Base-by-base conservation (phyloP, 2,888 invertebrate species). In the Lasioglossum lativentre region DNA sequence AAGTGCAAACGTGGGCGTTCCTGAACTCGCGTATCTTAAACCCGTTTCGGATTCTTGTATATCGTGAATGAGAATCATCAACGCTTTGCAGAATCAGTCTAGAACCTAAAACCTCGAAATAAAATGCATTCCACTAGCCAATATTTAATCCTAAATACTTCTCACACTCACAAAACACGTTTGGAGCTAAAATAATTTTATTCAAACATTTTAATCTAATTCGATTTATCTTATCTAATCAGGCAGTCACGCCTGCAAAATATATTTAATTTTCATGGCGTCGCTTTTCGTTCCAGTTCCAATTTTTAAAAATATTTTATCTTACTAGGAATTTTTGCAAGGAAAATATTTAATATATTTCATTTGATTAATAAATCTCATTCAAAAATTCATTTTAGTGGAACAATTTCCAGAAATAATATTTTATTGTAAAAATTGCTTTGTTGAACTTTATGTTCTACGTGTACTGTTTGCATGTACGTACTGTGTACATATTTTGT, bases 1-100 rank as follows among this genome's bases (percentile, higher is more conserved):
- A 77, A 77, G 77, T 70, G 45, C 68, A 68, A 70, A 70, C 56
- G 81, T 81, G 71, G 78, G 81, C 71, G 81, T 71, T 38, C 71
- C 47, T 38, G 47, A 66, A 63, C 70, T 56, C 78, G 63, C 40
- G 40, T 72, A 63, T 78, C 72, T 56, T 59, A 81, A 78, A 71
- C 78, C 71, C 71, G 81, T 78, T 81, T 81, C 71, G 40, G 63
- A 38, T 63, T 72, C 63, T n/a, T 10, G 23, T 63, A 42, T 72
- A 66, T 72, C 71, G 30, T 34, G 76, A 70, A 76, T 68, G 80
- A 47, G 66, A 75, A 74, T 74, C 45, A 45, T 70, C 68, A 68
- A 12, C 68, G n/a, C 34, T 38, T n/a, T 47, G 77, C 23, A 47
- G 34, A 68, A 77, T 77, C 68, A n/a, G 38, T 14, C 38, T 19